A percentile compares a stretch with the other conserved stretches of the same genome.
These are phyloP conservation scores for Vanacampus margaritifer DNA, from an alignment of 2,113 vertebrate genomes.

Conservation along the genomic window DNA sequence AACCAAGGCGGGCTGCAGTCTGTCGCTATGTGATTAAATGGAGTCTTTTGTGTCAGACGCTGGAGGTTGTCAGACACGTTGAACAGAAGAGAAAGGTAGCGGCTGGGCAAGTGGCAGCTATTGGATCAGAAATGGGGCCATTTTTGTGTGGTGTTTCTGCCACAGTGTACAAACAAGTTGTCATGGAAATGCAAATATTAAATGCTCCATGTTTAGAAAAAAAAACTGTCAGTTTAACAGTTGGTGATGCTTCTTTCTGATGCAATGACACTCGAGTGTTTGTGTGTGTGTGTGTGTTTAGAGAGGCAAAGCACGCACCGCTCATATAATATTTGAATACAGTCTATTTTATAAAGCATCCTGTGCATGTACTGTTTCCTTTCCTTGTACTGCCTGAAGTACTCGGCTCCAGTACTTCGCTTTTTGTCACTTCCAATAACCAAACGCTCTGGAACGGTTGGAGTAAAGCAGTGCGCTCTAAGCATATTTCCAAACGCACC, in stretches of 20 bases:
- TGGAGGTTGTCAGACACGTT: conserved; percentile 37
- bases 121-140: conserved; percentile 55
- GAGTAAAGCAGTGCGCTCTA: too few relatives aligned
- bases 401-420: too few relatives aligned
- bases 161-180: conserved; percentile 49
- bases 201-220: not conserved
- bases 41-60: conserved; percentile 47
- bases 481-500: too few relatives aligned
- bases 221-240: not conserved
- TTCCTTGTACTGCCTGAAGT: too few relatives aligned
- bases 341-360: too few relatives aligned
- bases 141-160: conserved; percentile 46
- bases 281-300: too few relatives aligned
- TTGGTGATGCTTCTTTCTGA: not conserved
- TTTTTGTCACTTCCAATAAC: too few relatives aligned
- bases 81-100: conserved; percentile 37
- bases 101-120: conserved; percentile 49
- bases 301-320: too few relatives aligned
- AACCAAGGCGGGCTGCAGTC: conserved; percentile 40
- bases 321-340: too few relatives aligned
- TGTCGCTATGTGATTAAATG: conserved; percentile 61
- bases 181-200: conserved; percentile 54
- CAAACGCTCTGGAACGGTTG: too few relatives aligned
- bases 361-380: too few relatives aligned
- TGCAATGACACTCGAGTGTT: too few relatives aligned